Base-by-base conservation (phyloP, 2,113 vertebrate species). In the Ammodytes marinus region DNA sequence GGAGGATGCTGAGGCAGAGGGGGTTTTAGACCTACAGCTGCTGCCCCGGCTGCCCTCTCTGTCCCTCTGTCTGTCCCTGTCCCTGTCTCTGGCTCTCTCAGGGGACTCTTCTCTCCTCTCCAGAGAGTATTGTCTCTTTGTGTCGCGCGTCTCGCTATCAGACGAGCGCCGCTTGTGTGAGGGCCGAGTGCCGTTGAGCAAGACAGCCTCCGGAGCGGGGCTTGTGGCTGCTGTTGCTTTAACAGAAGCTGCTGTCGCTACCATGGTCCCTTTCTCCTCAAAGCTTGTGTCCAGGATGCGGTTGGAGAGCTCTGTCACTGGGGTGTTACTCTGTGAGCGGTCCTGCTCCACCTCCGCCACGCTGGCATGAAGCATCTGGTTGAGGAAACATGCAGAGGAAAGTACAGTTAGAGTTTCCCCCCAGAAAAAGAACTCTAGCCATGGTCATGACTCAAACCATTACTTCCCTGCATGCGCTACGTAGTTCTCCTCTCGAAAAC, bases 111-210 rank as follows among this genome's bases (percentile, higher is more conserved):
- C 95, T 64, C 92, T 84, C 14, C 93, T 94, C 86, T 99, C 97
- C 74, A 97, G 89, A 15, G 97, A 99, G 85, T 97, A 97, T 0
- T 97, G 97, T 69, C 98, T 96, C 92, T 99, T 99, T 55, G 97
- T 96, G 74, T 96, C 95, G 40, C 98, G 95, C 55, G 97, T 96
- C 88, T 99, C 98, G 2, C 94, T 96, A 84, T 96, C 96, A 1
- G 97, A 98, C 0, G 94, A 98, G 65, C 98, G 96, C 69, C 98
- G 96, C 90, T 99, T 99, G 90, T 97, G 95, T 0, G 96, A 96
- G 3, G 95, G 94, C 47, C 97, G 95, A 8, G 43, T 70, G 6
- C 98, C 97, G 60, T 95, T 97, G 67, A 92, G 68, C 14, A 93
- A 79, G 46, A 87, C 55, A 0, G 65, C 63, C 40, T 94, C 94